Base-by-base conservation (phyloP, 2,888 invertebrate species). In the Pseudococcus longispinus region DNA sequence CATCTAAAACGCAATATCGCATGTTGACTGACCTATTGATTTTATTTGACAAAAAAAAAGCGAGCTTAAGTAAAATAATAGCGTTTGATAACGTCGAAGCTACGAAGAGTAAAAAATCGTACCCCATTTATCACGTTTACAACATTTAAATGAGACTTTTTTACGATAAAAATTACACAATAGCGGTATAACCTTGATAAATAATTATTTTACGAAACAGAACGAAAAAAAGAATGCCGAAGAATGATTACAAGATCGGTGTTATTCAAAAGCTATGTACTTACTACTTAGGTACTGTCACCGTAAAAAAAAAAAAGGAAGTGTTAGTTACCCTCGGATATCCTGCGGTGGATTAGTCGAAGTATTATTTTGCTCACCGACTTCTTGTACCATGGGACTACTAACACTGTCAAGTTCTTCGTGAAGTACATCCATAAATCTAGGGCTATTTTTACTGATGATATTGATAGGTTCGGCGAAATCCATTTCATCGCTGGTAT, bases 301-400 rank as follows among this genome's bases (percentile, higher is more conserved):
- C 26, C 83, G n/a, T 51, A 51, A 32, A 15, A 29, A 46, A 51
- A 32, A 15, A 29, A 46, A 83, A 55, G 83, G 26, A 83, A 37
- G 26, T 42, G 87, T 87, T 88, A 88, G 87, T 89, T 89, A 89
- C 89, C 89, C 88, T 87, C 88, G 88, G 87, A 88, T 88, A 82
- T 84, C 87, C 65, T 46, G 51, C 15, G 65, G 20, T 83, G 23
- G 60, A 83, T 87, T 83, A 84, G 87, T 83, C 55, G 83, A 26
- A 44, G 83, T 37, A 80, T 77, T 86, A 51, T 32, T 80, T 80
- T 77, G 86, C 77, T 86, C 86, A 77, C 86, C 80, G 32, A n/a
- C 51, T 20, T 87, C 70, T 29, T 32, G 37, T 18, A 77, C n/a
- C 23, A 23, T 23, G 20, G 44, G 11, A 70, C 65, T 20, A 65